Percentiles rank a stretch among this genome's conserved stretches.
phyloP scores from a whole-genome alignment of 2,888 invertebrate species.

The Stenichneumon culpator region DNA sequence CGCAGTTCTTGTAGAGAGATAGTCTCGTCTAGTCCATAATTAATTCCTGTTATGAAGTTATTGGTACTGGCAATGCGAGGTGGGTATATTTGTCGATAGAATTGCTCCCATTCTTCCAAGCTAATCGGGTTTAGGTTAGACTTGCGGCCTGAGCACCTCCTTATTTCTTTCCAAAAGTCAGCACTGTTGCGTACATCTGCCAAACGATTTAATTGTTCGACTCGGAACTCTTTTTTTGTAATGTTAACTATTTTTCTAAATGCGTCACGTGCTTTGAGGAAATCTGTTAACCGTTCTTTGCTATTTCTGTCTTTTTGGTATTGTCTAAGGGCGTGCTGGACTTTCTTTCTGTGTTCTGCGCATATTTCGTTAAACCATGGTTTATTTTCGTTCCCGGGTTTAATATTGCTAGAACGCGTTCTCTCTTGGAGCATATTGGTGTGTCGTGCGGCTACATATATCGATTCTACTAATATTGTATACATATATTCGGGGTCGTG shows the following conservation, averaged over 20 bases:
- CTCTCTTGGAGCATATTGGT: too few relatives aligned
- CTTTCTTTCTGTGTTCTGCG: too few relatives aligned
- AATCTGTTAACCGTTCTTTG: too few relatives aligned
- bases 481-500: neutral
- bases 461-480: neutral
- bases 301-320: too few relatives aligned
- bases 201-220: constrained; percentile 9
- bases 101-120: constrained; percentile 10
- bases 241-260: constrained; percentile 4
- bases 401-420: too few relatives aligned
- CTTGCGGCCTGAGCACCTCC: neutral
- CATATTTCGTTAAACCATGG: too few relatives aligned
- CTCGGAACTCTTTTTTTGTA: neutral
- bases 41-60: neutral
- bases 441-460: too few relatives aligned
- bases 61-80: neutral
- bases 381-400: too few relatives aligned
- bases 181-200: neutral
- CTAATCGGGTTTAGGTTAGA: constrained; percentile 11
- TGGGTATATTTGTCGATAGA: too few relatives aligned
- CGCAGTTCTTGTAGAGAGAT: neutral
- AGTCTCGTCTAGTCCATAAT: neutral
- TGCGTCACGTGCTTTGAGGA: too few relatives aligned
- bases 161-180: constrained; percentile 16
- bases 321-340: too few relatives aligned